Evolutionary conservation across 2,888 invertebrate species (phyloP).

Genomic region (Nasonovia ribisnigri): DNA sequence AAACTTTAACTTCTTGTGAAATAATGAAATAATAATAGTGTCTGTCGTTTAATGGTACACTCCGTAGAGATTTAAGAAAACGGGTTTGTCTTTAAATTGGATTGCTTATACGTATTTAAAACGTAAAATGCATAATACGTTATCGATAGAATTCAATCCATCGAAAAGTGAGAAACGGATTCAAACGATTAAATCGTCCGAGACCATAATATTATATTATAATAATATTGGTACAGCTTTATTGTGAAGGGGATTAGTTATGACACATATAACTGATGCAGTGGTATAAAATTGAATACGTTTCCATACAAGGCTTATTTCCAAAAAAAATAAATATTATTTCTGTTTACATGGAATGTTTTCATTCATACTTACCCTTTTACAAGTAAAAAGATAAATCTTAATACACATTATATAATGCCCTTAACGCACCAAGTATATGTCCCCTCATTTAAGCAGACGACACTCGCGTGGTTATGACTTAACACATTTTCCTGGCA

Average conservation of each 20-base stretch:
- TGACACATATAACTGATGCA: background rate
- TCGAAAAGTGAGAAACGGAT: background rate
- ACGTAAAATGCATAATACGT: background rate
- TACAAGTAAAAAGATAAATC: conserved; percentile 4
- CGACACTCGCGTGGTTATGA: background rate
- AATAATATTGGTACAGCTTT: background rate
- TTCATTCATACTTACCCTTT: conserved; percentile 1
- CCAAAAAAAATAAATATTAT: background rate
- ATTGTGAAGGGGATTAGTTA: background rate
- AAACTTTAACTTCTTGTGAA: no score
- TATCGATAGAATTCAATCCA: background rate
- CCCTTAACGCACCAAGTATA: background rate
- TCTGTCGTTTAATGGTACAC: no score
- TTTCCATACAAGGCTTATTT: background rate
- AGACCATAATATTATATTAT: background rate
- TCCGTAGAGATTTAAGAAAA: background rate
- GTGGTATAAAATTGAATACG: background rate
- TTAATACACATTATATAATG: background rate
- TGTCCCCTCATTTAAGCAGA: background rate
- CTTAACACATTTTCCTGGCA: background rate
- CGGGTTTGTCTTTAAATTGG: background rate
- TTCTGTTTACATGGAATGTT: conserved; percentile 18
- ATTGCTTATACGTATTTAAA: background rate
- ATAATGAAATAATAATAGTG: no score
- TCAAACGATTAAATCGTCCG: background rate